These are phyloP conservation scores for Rhizomys pruinosus DNA, from an alignment of 2,113 vertebrate species.

Conservation along the genomic window DNA sequence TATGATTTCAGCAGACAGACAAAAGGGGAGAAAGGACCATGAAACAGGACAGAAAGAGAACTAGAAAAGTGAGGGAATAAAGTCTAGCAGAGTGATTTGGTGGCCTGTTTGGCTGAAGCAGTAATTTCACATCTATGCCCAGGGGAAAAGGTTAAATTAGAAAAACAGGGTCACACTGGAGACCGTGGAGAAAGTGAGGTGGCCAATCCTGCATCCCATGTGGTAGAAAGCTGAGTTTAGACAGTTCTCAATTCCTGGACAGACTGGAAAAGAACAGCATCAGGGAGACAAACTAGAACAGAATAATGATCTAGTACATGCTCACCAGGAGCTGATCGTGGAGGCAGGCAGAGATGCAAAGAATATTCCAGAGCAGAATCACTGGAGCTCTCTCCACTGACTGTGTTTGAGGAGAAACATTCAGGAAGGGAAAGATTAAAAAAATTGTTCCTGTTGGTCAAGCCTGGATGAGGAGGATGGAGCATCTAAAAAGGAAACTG, in stretches of 20 bases:
- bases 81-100: neutral
- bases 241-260: neutral
- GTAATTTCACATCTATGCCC: neutral
- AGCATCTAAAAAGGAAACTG: neutral
- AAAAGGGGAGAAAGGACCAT: neutral
- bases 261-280: neutral
- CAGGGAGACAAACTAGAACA: neutral
- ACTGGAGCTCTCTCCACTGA: neutral
- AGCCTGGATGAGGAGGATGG: neutral
- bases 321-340: neutral
- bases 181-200: neutral
- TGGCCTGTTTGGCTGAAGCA: neutral
- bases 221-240: neutral
- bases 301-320: neutral
- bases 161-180: neutral
- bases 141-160: neutral
- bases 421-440: neutral
- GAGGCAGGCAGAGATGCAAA: neutral
- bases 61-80: neutral
- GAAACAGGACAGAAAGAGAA: neutral
- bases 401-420: neutral
- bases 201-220: neutral
- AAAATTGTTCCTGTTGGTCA: neutral
- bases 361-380: neutral
- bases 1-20: neutral